phyloP scores from a whole-genome alignment of 2,888 invertebrate species.

The Melanostoma scalare region DNA sequence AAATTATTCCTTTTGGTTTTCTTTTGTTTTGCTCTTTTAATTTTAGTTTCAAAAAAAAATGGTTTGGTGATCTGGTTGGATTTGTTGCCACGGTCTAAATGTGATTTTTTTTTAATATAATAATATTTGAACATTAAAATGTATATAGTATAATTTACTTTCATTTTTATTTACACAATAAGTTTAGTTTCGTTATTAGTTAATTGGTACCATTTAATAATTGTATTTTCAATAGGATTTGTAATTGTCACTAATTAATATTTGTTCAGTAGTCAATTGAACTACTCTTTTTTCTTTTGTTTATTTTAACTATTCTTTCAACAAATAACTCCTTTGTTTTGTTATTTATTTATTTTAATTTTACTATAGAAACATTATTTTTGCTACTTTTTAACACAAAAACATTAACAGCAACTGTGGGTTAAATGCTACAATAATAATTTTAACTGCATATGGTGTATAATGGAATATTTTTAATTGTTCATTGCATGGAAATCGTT shows the following conservation, averaged over 20 bases:
- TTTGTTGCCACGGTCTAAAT: slow-evolving; percentile 54
- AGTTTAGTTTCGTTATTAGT: slow-evolving; percentile 41
- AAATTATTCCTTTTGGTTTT: slow-evolving; percentile 16
- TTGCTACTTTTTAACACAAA: slow-evolving; percentile 61
- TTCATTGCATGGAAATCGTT: slow-evolving; percentile 68
- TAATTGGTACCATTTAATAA: slow-evolving; percentile 66
- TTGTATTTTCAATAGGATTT: slow-evolving; percentile 50
- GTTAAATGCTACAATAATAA: slow-evolving; percentile 55
- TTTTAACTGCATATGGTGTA: slow-evolving; percentile 37
- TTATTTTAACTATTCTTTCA: slow-evolving; percentile 38
- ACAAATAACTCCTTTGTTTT: slow-evolving; percentile 34
- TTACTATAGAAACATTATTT: slow-evolving; percentile 29
- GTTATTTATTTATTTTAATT: slow-evolving; percentile 5
- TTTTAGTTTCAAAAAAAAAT: slow-evolving; percentile 35
- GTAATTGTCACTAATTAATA: slow-evolving; percentile 36
- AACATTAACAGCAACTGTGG: slow-evolving; percentile 59
- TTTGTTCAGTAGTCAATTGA: slow-evolving; percentile 13
- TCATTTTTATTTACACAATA: slow-evolving; percentile 60
- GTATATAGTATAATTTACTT: slow-evolving; percentile 22
- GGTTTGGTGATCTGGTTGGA: slow-evolving; percentile 68
- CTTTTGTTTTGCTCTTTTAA: slow-evolving; percentile 6
- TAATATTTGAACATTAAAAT: slow-evolving; percentile 47
- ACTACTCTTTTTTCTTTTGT: slow-evolving; percentile 23
- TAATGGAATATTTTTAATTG: slow-evolving; percentile 22
- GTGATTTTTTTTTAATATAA: neutral